phyloP scores from a whole-genome alignment of 1,140 invertebrate genomes.

The Calliphora vicina region DNA sequence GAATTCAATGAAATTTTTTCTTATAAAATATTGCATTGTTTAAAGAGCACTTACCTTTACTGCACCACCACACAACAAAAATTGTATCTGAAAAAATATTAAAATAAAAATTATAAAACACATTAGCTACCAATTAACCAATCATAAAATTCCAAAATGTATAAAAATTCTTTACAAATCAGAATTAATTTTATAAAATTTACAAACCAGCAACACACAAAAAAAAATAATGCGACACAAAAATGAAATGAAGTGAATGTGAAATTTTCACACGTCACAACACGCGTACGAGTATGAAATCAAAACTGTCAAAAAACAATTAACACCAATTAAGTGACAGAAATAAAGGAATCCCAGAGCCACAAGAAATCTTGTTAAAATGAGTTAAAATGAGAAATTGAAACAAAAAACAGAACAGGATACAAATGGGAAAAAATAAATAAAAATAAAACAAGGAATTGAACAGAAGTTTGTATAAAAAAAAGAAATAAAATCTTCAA shows the following conservation, averaged over 20 bases:
- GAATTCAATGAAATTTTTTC: too few relatives aligned
- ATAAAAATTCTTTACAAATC: neutral
- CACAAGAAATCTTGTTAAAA: slow-evolving; percentile 14
- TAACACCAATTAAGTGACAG: slow-evolving; percentile 29
- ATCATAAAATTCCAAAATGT: too few relatives aligned
- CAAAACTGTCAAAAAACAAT: slow-evolving; percentile 33
- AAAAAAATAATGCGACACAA: neutral
- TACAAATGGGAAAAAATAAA: too few relatives aligned
- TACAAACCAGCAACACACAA: neutral
- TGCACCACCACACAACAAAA: too few relatives aligned
- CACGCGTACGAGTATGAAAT: neutral
- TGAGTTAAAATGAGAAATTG: neutral
- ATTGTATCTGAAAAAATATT: neutral
- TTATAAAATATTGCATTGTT: too few relatives aligned
- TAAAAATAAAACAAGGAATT: neutral
- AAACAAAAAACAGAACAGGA: neutral
- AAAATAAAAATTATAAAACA: neutral
- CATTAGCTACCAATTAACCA: neutral
- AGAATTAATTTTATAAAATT: neutral
- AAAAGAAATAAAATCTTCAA: neutral
- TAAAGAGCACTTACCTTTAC: too few relatives aligned
- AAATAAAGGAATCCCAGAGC: neutral
- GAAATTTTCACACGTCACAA: slow-evolving; percentile 26
- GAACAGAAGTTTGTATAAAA: neutral
- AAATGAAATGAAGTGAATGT: neutral